Evolutionary conservation across 1,140 invertebrate species (phyloP), one percentile per base, ranked within the genome.

Genomic region (Camponotus pennsylvanicus): DNA sequence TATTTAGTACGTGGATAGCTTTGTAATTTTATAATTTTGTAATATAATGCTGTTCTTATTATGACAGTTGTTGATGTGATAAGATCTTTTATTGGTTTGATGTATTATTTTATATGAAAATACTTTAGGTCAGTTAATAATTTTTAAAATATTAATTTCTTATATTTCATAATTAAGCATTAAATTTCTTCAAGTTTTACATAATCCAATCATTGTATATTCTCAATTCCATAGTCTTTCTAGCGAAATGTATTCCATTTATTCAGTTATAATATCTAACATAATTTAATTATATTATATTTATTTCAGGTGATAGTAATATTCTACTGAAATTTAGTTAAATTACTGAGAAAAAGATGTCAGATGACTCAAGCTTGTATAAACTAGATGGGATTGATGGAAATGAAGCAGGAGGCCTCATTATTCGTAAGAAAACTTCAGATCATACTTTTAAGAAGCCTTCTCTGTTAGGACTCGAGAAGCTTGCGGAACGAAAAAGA

Each of bases 401-500:
- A 3, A 96, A 96, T 82, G 96, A 97, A 93, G 95, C 96, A 87
- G 98, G 98, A 21, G 98, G 98, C 52, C 95, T 99, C 61, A 96
- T 99, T 75, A 97, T 98, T 32, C 97, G 97, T 94, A 98, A 99
- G 93, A 97, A 97, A 91, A 95, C 96, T 27, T 95, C 95, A 0
- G 95, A 95, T 75, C 95, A 95, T 73, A 96, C 97, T 61, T 97
- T 98, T 92, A 98, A 98, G 95, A 97, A 97, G 90, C 97, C 98
- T 0, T 99, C 98, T 0, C 92, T 98, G 15, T 94, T 99, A 8
- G 98, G 98, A 1, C 95, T 99, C 32, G 98, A 99, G 93, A 97
- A 97, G 94, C 94, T 99, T 75, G 98, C 98, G 8, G 97, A 97
- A 45, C 95, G 96, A 80, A 97, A 97, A 87, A 95, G 97, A 11